Evolutionary conservation across 2,113 vertebrate genomes (phyloP), one percentile per base, ranked within the genome.

Genomic region (Protobothrops mucrosquamatus): DNA sequence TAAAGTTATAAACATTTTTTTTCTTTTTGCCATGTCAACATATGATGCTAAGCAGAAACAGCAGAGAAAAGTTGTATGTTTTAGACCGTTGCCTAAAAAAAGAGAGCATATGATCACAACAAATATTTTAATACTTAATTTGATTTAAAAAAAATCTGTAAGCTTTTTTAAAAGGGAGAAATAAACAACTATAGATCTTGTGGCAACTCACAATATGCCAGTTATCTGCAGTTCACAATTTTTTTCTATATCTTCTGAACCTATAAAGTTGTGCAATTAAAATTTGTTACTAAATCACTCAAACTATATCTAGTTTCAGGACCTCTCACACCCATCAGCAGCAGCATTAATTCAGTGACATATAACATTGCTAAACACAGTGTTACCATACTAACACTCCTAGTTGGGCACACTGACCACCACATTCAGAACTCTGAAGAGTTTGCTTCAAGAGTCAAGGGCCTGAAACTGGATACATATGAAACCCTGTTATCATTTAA

Each of bases 31-130:
- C 93, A 91, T 85, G 57, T 92, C 81, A 92, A 92, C 88, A 95
- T 95, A 94, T 95, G 93, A 96, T 96, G 96, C 97, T 95, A 97
- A 96, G 64, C 89, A 96, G 92, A 89, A 95, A 93, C 94, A 96
- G 95, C 95, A 86, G 86, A 93, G 59, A 51, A 87, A 93, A 5
- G 14, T 8, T 93, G 94, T 56, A 96, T 95, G 22, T 92, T 94
- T 96, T 90, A 93, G 90, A 89, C 92, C 48, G 52, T 91, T 93
- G 92, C 54, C 89, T 91, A 94, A 93, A 91, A 95, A 94, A 95
- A 90, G 95, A 91, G 95, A 94, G 87, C 89, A 87, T 51, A 93
- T 64, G 94, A 92, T 89, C 95, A 96, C 94, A 85, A 95, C 92
- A 91, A 43, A 87, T 46, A 57, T 93, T 95, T 93, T 94, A 91